Evolutionary conservation across 2,797 vertebrate genomes (phyloP).

Genomic region (Esox lucius): DNA sequence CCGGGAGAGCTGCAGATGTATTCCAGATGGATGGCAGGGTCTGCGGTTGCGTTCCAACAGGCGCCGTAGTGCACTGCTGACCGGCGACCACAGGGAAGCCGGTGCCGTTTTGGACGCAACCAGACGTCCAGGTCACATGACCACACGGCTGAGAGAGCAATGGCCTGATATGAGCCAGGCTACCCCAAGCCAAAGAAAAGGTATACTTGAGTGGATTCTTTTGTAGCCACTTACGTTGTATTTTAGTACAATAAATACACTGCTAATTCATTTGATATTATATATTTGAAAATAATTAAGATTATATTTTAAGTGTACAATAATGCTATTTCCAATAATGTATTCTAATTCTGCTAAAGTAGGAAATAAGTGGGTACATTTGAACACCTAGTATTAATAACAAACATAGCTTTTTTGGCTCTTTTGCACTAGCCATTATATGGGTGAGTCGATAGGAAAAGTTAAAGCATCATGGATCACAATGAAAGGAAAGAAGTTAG

Average conservation of each 20-base stretch:
- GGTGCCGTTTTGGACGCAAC: neutral
- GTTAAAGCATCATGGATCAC: neutral
- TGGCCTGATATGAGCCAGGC: constrained; percentile 3
- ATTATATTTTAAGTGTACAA: too few relatives aligned
- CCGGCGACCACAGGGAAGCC: neutral
- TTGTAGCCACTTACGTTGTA: too few relatives aligned
- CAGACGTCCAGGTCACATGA: constrained; percentile 19
- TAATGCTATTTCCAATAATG: too few relatives aligned
- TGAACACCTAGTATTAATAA: too few relatives aligned
- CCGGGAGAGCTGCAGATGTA: constrained; percentile 23
- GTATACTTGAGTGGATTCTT: too few relatives aligned
- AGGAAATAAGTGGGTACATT: too few relatives aligned
- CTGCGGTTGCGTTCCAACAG: neutral
- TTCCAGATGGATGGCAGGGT: constrained; percentile 41
- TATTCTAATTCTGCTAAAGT: too few relatives aligned
- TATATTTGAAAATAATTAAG: too few relatives aligned
- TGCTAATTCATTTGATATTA: too few relatives aligned
- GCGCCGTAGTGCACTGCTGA: neutral
- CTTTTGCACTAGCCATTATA: neutral
- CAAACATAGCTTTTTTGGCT: neutral
- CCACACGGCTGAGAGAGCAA: constrained; percentile 29
- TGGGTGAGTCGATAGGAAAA: neutral
- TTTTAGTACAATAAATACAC: too few relatives aligned
- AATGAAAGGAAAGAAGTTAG: neutral
- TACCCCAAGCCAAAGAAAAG: neutral